A percentile compares a stretch with the other conserved stretches of the same genome.
These are phyloP conservation scores for Ptychadena robeensis DNA, from an alignment of 2,797 vertebrate species.

Conservation along the genomic window DNA sequence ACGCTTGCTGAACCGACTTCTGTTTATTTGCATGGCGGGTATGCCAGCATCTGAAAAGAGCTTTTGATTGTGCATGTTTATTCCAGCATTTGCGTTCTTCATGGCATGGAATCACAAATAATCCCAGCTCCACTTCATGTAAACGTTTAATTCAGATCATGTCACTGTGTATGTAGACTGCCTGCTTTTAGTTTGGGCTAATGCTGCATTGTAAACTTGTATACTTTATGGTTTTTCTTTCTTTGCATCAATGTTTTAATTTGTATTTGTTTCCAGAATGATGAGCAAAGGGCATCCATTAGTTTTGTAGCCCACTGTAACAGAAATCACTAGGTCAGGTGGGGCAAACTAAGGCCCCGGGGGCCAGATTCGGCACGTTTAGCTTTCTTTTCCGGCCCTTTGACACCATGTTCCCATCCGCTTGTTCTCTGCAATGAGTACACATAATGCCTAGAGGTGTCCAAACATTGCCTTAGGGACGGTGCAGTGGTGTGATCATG, in stretches of 20 bases:
- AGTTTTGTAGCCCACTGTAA: no score
- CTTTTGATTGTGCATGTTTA: conserved; percentile 45
- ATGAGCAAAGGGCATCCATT: no score
- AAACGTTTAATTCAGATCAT: background rate
- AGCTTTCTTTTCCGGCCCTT: no score
- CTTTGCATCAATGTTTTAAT: background rate
- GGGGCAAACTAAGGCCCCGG: no score
- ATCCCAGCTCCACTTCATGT: background rate
- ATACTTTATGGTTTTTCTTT: background rate
- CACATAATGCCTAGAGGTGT: no score
- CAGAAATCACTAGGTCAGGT: no score
- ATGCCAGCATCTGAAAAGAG: conserved; percentile 21
- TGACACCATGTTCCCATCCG: no score
- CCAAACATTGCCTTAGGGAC: no score
- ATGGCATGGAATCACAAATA: conserved; percentile 35
- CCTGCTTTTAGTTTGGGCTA: background rate
- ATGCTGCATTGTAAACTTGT: background rate
- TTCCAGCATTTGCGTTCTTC: conserved; percentile 11
- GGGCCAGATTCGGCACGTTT: no score
- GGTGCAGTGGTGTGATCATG: no score
- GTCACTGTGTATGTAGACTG: background rate
- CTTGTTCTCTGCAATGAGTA: no score
- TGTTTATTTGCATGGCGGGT: conserved; percentile 54
- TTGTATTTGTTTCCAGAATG: no score
- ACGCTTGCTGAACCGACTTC: conserved; percentile 9